Evolutionary conservation across 2,113 vertebrate genomes (phyloP).

Genomic region (zebrafish (Danio rerio)): GRCz12tu NC_133176.1:18637001-18637500

Average conservation of each 20-base stretch:
- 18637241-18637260: constrained; percentile 27
- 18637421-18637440: constrained; percentile 33
- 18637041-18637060: constrained; percentile 19
- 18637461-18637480: neutral
- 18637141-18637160: constrained; percentile 50
- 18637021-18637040: constrained; percentile 19
- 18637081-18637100: constrained; percentile 8
- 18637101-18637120: neutral
- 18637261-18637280: constrained; percentile 53
- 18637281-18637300: constrained; percentile 17
- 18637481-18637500: constrained; percentile 7
- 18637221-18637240: constrained; percentile 29
- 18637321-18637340: constrained; percentile 27
- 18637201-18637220: constrained; percentile 42
- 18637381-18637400: constrained; percentile 23
- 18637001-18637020: constrained; percentile 32
- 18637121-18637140: constrained; percentile 31
- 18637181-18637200: constrained; percentile 52
- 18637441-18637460: neutral
- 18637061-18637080: constrained; percentile 41
- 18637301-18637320: constrained; percentile 35
- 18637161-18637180: constrained; percentile 53
- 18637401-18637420: constrained; percentile 6
- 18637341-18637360: constrained; percentile 36
- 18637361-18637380: neutral